Base-by-base conservation (phyloP, 2,113 vertebrate genomes). In the Thunnus thynnus region DNA sequence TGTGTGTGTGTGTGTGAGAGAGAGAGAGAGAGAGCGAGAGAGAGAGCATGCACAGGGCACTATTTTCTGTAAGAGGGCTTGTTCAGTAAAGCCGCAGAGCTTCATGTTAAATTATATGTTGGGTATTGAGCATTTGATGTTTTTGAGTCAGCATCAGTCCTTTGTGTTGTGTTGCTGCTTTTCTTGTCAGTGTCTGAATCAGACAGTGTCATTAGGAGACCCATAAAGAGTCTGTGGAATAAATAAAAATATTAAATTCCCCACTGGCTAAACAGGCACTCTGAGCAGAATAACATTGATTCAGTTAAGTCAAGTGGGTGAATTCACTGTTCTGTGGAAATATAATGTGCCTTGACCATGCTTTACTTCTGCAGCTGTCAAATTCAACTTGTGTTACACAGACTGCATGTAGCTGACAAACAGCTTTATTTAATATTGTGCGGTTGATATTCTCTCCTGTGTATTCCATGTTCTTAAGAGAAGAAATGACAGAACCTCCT, bases 171-270 rank as follows among this genome's bases (percentile, higher is more conserved):
- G 50, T 62, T 52, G 50, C 52, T 66, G 48, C 32, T 72, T 75
- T 22, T 73, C 27, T 12, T 48, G 50, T 58, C 64, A 32, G 50
- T 44, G 62, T 80, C 65, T 86, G 70, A 67, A 77, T 76, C 74
- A 63, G 66, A 57, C 79, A 76, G 81, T 67, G 48, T 67, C 82
- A 85, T 84, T 74, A 55, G 51, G 80, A 80, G 76, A 75, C 83
- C 76, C 61, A 83, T 88, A 79, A 91, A 88, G 65, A 78, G 30
- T 78, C 81, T 88, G 80, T 62, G 52, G 80, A 86, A 85, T 82
- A 71, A 76, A 44, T 62, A 25, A 76, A 86, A 73, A 77, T 86
- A 86, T 70, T 78, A 86, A 87, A 84, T 78, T 56, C 65, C 56
- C 71, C 55, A 51, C 14, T 51, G 65, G 51, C 41, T 44, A 54